Percentiles rank a stretch among this genome's conserved stretches.
phyloP scores from a whole-genome alignment of 1,140 invertebrate species.

The Drosophila nannoptera region DNA sequence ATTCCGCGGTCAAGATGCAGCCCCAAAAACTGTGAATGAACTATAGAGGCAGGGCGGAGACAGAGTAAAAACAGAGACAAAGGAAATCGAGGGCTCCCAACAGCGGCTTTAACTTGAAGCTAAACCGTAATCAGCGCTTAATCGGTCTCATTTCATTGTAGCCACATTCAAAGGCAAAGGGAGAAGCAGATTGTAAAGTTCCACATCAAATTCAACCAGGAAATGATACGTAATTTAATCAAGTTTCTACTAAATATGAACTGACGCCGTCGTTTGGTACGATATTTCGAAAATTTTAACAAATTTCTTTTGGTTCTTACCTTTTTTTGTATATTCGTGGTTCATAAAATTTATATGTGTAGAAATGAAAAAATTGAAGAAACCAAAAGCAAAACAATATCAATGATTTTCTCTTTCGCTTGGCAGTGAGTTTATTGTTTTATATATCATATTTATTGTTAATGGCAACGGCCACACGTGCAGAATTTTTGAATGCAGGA shows the following conservation, averaged over 20 bases:
- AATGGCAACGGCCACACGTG: slow-evolving; percentile 65
- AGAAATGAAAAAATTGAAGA: slow-evolving; percentile 30
- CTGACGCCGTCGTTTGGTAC: slow-evolving; percentile 7
- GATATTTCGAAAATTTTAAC: neutral
- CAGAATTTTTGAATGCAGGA: slow-evolving; percentile 38
- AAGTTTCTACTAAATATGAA: slow-evolving; percentile 57
- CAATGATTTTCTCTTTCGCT: slow-evolving; percentile 31
- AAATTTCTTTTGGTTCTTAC: too few relatives aligned
- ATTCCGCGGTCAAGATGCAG: slow-evolving; percentile 40
- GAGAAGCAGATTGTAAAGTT: slow-evolving; percentile 42
- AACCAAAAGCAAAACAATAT: neutral
- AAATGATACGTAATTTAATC: slow-evolving; percentile 79
- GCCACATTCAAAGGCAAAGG: slow-evolving; percentile 28
- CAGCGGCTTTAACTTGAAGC: slow-evolving; percentile 63
- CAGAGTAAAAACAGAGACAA: neutral
- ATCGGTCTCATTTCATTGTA: slow-evolving; percentile 70
- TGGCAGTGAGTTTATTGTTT: slow-evolving; percentile 56
- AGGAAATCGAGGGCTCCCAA: slow-evolving; percentile 20
- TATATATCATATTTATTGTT: slow-evolving; percentile 68
- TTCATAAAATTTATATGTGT: slow-evolving; percentile 5
- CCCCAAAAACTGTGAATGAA: slow-evolving; percentile 48
- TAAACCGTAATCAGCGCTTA: slow-evolving; percentile 69
- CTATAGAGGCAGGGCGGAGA: slow-evolving; percentile 2
- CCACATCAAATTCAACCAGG: slow-evolving; percentile 76
- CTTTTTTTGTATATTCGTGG: too few relatives aligned